Evolutionary conservation across 1,140 invertebrate genomes (phyloP).

Genomic region (Pectinophora gossypiella): DNA sequence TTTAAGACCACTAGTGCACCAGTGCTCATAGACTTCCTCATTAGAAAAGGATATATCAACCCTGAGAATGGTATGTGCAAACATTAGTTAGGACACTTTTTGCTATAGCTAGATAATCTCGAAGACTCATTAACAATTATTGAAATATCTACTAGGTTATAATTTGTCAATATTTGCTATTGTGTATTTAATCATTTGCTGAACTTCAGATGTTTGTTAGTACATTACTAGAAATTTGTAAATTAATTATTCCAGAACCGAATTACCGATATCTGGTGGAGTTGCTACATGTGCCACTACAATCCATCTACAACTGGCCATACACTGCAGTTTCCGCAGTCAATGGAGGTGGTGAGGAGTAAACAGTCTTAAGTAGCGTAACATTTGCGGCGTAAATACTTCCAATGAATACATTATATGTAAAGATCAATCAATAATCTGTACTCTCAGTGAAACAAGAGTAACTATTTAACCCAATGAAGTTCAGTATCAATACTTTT

Average conservation of each 20-base stretch:
- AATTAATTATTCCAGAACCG: constrained; percentile 81
- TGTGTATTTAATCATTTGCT: too few species aligned
- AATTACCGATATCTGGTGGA: constrained; percentile 90
- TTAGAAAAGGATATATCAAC: constrained; percentile 91
- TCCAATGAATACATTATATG: too few species aligned
- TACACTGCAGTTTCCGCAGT: constrained; percentile 28
- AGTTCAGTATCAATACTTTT: too few species aligned
- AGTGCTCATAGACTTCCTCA: constrained; percentile 93
- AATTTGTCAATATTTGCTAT: too few species aligned
- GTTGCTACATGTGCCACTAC: constrained; percentile 89
- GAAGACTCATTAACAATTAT: background rate
- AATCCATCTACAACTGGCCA: constrained; percentile 73
- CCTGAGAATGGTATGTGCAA: constrained; percentile 88
- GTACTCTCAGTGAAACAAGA: too few species aligned
- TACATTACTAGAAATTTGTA: too few species aligned
- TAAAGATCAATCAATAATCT: too few species aligned
- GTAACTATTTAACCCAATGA: too few species aligned
- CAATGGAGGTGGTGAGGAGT: constrained; percentile 45
- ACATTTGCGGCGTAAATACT: too few species aligned
- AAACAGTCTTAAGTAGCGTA: too few species aligned
- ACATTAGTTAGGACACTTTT: constrained; percentile 4
- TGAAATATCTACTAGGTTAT: too few species aligned
- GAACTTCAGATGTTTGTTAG: too few species aligned
- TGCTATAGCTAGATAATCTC: background rate
- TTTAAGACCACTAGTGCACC: constrained; percentile 96